Evolutionary conservation across 2,113 vertebrate genomes (phyloP).

Genomic region (Cololabis saira): DNA sequence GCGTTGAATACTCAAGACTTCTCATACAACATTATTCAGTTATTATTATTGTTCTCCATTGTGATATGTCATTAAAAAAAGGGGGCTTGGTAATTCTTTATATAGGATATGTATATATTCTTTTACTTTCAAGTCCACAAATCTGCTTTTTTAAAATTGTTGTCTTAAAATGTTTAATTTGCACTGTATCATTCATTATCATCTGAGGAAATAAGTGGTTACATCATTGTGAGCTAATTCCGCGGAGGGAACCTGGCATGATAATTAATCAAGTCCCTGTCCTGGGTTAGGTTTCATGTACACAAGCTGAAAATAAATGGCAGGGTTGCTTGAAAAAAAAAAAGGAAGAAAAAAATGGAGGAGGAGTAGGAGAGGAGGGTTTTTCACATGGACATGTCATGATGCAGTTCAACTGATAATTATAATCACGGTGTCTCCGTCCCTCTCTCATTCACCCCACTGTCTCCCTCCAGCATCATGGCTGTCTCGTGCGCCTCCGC

Average conservation of each 20-base stretch:
- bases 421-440: conserved; percentile 36
- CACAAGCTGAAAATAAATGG: conserved; percentile 58
- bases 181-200: neutral
- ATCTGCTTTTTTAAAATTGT: too few species aligned
- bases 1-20: too few species aligned
- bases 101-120: too few species aligned
- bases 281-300: conserved; percentile 49
- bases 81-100: too few species aligned
- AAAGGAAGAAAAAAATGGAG: neutral
- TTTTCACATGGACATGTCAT: conserved; percentile 54
- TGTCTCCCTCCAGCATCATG: conserved; percentile 68
- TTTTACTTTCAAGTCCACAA: too few species aligned
- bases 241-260: conserved; percentile 8
- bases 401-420: conserved; percentile 49
- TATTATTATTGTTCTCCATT: too few species aligned
- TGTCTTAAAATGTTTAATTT: too few species aligned
- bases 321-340: conserved; percentile 12
- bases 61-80: too few species aligned
- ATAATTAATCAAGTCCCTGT: conserved; percentile 45
- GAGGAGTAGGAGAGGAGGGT: conserved; percentile 4
- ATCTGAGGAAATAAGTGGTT: neutral
- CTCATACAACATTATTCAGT: too few species aligned
- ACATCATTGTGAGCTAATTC: neutral
- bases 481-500: conserved; percentile 20
- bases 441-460: conserved; percentile 31